phyloP scores from a whole-genome alignment of 2,888 invertebrate genomes.

The Drosophila falleni region DNA sequence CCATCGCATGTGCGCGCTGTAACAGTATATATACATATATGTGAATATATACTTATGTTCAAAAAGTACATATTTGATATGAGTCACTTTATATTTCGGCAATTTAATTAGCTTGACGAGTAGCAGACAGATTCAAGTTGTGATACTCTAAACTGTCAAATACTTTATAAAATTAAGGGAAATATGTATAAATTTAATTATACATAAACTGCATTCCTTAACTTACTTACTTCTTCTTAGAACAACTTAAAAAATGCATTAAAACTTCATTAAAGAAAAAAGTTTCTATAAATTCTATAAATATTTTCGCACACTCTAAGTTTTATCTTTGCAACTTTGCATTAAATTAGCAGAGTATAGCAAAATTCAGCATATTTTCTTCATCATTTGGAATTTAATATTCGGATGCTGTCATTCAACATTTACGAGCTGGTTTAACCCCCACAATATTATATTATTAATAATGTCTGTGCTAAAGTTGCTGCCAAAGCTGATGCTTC shows the following conservation, averaged over 20 bases:
- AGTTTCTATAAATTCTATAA: neutral
- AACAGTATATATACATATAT: slow-evolving; percentile 6
- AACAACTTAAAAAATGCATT: neutral
- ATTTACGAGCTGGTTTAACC: slow-evolving; percentile 52
- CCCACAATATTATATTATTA: slow-evolving; percentile 43
- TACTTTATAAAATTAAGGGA: slow-evolving; percentile 2
- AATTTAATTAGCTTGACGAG: slow-evolving; percentile 61
- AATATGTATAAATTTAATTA: neutral
- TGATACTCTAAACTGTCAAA: neutral
- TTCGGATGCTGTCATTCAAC: slow-evolving; percentile 42
- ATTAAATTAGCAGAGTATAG: slow-evolving; percentile 25
- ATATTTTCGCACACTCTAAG: neutral
- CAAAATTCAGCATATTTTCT: neutral
- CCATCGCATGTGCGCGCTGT: slow-evolving; percentile 43
- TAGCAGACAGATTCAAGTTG: slow-evolving; percentile 1
- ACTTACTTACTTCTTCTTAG: neutral
- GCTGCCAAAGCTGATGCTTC: slow-evolving; percentile 30
- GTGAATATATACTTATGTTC: slow-evolving; percentile 4
- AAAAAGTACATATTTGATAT: slow-evolving; percentile 9
- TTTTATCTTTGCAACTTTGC: neutral
- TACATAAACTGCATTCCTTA: neutral
- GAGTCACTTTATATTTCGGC: slow-evolving; percentile 37
- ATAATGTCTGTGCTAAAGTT: slow-evolving; percentile 39
- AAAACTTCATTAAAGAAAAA: neutral
- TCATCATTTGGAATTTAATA: slow-evolving; percentile 30